Percentiles rank a stretch among this genome's conserved stretches.
phyloP scores from a whole-genome alignment of 2,797 vertebrate species.

The Vespertilio murinus region DNA sequence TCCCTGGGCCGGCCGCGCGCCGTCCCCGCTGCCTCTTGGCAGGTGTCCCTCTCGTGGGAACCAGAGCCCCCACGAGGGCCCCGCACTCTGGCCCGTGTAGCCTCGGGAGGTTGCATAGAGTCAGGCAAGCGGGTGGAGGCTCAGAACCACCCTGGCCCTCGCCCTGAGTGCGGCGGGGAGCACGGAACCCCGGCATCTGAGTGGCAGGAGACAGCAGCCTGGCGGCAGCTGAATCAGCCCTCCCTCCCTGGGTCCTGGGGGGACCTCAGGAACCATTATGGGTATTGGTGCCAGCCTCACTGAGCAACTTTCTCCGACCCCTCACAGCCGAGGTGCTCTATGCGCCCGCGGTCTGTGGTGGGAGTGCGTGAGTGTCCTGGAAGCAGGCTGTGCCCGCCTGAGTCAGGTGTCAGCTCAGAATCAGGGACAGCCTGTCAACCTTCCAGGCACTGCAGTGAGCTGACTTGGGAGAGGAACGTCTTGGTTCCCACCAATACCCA shows the following conservation, averaged over 20 bases:
- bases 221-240: background rate
- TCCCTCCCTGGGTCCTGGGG: background rate
- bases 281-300: background rate
- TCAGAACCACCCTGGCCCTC: background rate
- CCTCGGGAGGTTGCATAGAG: background rate
- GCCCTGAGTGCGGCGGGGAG: background rate
- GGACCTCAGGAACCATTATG: background rate
- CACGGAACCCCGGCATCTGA: background rate
- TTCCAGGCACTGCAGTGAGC: background rate
- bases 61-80: background rate
- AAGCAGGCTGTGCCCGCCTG: background rate
- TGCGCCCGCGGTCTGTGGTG: background rate
- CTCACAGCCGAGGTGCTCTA: background rate
- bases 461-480: background rate
- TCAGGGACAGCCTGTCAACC: background rate
- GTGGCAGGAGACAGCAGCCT: background rate
- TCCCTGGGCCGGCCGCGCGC: background rate
- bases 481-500: background rate
- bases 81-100: background rate
- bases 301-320: background rate
- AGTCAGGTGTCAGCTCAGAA: background rate
- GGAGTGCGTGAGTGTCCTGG: background rate
- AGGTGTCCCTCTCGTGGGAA: background rate
- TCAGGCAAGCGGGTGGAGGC: background rate
- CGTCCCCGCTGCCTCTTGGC: accelerated